A percentile compares a stretch with the other conserved stretches of the same genome.
Conservation (phyloP, 2,888 invertebrate species). For the Empis livida region DNA sequence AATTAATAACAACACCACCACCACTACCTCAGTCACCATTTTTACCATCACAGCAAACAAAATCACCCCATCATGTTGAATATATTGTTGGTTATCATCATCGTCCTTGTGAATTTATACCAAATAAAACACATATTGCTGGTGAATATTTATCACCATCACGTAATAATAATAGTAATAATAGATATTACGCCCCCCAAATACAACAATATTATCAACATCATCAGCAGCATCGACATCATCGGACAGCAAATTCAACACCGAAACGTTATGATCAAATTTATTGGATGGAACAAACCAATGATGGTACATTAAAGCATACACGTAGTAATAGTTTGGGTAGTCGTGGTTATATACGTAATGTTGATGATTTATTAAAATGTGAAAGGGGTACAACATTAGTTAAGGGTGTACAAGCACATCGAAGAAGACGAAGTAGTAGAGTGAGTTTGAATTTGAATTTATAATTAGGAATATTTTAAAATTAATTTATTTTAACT, state of each 20-base stretch:
- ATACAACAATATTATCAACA: neutral
- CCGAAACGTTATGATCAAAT: slow-evolving; percentile 19
- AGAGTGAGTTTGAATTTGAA: slow-evolving; percentile 21
- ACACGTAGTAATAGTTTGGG: slow-evolving; percentile 28
- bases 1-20: neutral
- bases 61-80: neutral
- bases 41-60: neutral
- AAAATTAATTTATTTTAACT: too few relatives aligned
- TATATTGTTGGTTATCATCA: neutral
- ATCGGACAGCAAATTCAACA: slow-evolving; percentile 26
- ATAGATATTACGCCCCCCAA: neutral
- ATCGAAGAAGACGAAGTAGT: slow-evolving; percentile 21
- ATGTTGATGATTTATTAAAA: slow-evolving; percentile 28
- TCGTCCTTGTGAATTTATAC: slow-evolving; percentile 11
- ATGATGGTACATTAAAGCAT: slow-evolving; percentile 6
- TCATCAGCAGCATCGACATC: slow-evolving; percentile 3
- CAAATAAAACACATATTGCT: slow-evolving; percentile 31
- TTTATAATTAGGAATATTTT: too few relatives aligned
- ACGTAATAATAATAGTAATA: slow-evolving; percentile 10
- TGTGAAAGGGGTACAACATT: slow-evolving; percentile 3
- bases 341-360: slow-evolving; percentile 23
- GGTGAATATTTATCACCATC: slow-evolving; percentile 28
- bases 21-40: neutral
- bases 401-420: slow-evolving; percentile 7
- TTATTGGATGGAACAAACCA: slow-evolving; percentile 24